Evolutionary conservation across 1,140 invertebrate species (phyloP), one percentile per base, ranked within the genome.

Genomic region (Drosophila seguyi): DNA sequence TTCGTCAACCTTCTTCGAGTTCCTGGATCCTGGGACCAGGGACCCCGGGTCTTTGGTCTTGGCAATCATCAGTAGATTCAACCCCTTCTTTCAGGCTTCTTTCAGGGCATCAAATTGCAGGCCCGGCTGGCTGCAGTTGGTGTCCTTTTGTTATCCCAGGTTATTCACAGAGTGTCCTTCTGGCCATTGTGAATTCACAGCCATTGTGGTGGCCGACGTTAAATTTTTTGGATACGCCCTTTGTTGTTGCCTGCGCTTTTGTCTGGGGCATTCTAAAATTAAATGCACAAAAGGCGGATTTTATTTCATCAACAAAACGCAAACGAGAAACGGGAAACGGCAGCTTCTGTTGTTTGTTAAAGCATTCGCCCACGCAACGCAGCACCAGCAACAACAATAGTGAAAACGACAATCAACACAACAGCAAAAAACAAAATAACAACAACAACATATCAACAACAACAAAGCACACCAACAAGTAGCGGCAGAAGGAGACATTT

Each of bases 231-330:
- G 81, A 58, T 78, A 88, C 84, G 84, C 84, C 84, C 84, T 90
- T 88, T 88, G 81, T 88, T 88, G 85, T 73, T 88, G 85, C 80
- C 84, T 81, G 77, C 81, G 85, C 84, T 78, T 77, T 88, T 88
- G 84, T 88, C 82, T 84, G 80, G 63, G 62, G n/a, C 62, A 85
- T 90, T 85, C 81, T 83, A 90, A 90, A 90, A 90, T 90, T 90
- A 90, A 90, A 90, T 90, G 86, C 85, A 90, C 85, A 90, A 90
- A 90, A 90, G 85, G 86, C 81, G 85, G 86, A 90, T 90, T 90
- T 90, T 85, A 90, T 88, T 88, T 87, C 84, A 87, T 87, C 84
- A 87, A 87, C 84, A 88, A 87, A 87, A 55, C 52, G 52, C 52
- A 55, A 53, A 36, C 50, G 50, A 53, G 50, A 55, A 55, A 88